Evolutionary conservation across 2,888 invertebrate species (phyloP).

Genomic region (Epinotia ramella): DNA sequence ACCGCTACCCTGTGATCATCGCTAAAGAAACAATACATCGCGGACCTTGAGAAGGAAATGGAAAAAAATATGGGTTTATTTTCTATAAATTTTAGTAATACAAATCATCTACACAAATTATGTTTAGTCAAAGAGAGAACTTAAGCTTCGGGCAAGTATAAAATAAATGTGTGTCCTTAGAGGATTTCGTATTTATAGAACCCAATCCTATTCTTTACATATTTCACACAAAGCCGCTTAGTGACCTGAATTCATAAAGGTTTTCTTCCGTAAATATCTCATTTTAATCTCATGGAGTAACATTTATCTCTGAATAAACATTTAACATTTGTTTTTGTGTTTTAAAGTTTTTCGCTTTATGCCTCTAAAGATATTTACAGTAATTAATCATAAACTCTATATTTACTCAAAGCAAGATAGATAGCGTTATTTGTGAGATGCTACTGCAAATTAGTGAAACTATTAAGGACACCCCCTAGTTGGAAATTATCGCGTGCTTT

Average conservation of each 20-base stretch:
- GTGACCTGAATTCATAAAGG: conserved; percentile 39
- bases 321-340: background rate
- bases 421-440: no score
- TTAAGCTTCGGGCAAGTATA: background rate
- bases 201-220: conserved; percentile 44
- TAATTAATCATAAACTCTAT: background rate
- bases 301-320: background rate
- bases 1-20: no score
- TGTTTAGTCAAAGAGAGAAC: background rate
- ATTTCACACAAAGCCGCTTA: conserved; percentile 45
- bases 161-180: background rate
- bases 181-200: conserved; percentile 34
- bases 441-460: no score
- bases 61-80: background rate
- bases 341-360: background rate
- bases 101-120: background rate
- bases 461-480: no score
- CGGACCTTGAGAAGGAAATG: no score
- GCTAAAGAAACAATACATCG: no score
- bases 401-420: no score
- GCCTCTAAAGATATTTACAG: background rate
- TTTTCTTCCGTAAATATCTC: conserved; percentile 38
- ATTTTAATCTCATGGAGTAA: conserved; percentile 33
- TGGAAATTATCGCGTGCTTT: no score
- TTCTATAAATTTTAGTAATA: background rate